Evolutionary conservation across 2,113 vertebrate species (phyloP), one percentile per base, ranked within the genome.

Genomic region (Cinclus mexicanus): DNA sequence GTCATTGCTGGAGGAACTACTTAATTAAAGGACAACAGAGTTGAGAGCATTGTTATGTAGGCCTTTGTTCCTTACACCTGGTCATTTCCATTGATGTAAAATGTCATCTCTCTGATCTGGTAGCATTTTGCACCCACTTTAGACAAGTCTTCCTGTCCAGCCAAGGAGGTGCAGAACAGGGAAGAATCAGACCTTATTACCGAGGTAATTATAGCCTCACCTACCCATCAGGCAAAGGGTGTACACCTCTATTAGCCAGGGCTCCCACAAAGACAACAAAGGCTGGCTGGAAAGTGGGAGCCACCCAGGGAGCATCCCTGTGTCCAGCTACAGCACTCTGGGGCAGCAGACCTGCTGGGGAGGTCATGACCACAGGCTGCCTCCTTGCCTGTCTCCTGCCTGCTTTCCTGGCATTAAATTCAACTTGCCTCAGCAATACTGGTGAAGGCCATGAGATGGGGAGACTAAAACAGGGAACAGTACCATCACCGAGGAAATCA

Each of bases 191-290:
- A 37, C 92, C 83, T 93, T 87, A 94, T 96, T 96, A 92, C 92
- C 3, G 52, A 93, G 86, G 89, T 96, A 96, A 96, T 96, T 97
- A 97, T 11, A 95, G 94, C 88, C 92, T 97, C 86, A 93, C 88
- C 80, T 89, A 89, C 56, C 88, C 93, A 57, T 83, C 92, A 90
- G 94, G 92, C 2, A 0, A 61, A 96, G 90, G 88, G 90, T 88
- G 94, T 93, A 90, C 86, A 75, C 95, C 65, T 89, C 88, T 76
- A 96, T 96, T 96, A 95, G 88, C 76, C 72, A 41, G 72, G 72
- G 80, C 93, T 96, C 90, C 92, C 86, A 96, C 90, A 96, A 95
- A 94, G 92, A 95, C 90, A 97, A 92, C 94, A 97, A 96, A 97
- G 94, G 90, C 71, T 74, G 85, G 41, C 69, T 93, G 88, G 82